Evolutionary conservation across 2,113 vertebrate genomes (phyloP).

Genomic region (Terrapene triunguis): DNA sequence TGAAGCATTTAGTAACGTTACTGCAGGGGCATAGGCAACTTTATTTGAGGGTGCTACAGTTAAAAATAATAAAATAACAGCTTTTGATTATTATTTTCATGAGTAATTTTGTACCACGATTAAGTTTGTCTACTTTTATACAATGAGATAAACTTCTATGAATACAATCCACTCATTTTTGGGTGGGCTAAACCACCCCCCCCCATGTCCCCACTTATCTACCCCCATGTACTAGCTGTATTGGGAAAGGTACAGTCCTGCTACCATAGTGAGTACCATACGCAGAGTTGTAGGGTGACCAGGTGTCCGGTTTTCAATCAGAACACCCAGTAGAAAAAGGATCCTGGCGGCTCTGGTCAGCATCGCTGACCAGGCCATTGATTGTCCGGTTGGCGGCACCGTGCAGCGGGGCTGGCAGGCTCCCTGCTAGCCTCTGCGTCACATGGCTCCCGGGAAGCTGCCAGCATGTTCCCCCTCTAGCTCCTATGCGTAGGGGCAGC

Average conservation of each 20-base stretch:
- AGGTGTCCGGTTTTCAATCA: too few species aligned
- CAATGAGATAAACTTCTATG: background rate
- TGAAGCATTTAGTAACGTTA: background rate
- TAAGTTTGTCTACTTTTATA: background rate
- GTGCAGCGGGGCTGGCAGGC: too few species aligned
- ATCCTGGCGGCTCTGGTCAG: too few species aligned
- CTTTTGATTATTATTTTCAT: background rate
- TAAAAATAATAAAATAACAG: background rate
- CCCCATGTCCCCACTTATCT: background rate
- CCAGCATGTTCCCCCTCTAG: too few species aligned
- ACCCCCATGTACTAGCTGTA: background rate
- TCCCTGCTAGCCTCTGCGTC: too few species aligned
- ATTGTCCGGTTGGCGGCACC: too few species aligned
- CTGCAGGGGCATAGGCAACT: background rate
- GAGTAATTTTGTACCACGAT: background rate
- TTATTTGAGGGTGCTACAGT: background rate
- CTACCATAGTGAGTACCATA: background rate
- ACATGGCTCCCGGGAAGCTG: too few species aligned
- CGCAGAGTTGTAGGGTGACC: background rate
- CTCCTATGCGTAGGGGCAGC: too few species aligned
- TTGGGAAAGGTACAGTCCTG: background rate
- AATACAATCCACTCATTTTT: background rate
- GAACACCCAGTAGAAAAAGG: too few species aligned
- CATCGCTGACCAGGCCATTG: too few species aligned
- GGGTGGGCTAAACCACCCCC: background rate